Conservation (phyloP, 2,888 invertebrate species). For the Microctonus aethiopoides region DNA sequence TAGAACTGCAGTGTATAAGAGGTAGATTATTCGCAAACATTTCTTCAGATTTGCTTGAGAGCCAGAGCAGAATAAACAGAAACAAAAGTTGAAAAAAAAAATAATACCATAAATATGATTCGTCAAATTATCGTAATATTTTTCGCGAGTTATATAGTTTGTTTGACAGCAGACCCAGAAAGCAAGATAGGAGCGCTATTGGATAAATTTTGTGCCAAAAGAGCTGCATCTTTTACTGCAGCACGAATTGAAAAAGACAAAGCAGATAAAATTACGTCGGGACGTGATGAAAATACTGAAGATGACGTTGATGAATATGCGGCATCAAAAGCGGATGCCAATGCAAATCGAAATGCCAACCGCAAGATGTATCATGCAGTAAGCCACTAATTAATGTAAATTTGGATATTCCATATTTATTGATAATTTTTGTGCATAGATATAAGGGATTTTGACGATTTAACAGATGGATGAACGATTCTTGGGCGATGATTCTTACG, state of each 20-base stretch:
- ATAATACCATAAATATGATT: background rate
- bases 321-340: background rate
- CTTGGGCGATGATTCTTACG: background rate
- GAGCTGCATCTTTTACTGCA: background rate
- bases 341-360: background rate
- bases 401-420: background rate
- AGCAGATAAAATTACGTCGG: background rate
- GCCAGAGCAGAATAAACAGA: background rate
- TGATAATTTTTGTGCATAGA: background rate
- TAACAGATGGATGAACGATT: background rate
- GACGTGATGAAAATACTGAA: background rate
- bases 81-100: background rate
- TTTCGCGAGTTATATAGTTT: constrained; percentile 4
- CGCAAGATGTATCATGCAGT: background rate
- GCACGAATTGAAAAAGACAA: constrained; percentile 1
- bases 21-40: background rate
- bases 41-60: background rate
- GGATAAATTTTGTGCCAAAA: constrained; percentile 3
- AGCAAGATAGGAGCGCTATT: background rate
- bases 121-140: background rate
- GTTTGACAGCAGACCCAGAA: background rate
- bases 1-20: background rate
- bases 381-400: background rate
- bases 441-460: background rate
- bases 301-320: background rate